Conservation (phyloP, 2,113 vertebrate species). For the Eleginops maclovinus region DNA sequence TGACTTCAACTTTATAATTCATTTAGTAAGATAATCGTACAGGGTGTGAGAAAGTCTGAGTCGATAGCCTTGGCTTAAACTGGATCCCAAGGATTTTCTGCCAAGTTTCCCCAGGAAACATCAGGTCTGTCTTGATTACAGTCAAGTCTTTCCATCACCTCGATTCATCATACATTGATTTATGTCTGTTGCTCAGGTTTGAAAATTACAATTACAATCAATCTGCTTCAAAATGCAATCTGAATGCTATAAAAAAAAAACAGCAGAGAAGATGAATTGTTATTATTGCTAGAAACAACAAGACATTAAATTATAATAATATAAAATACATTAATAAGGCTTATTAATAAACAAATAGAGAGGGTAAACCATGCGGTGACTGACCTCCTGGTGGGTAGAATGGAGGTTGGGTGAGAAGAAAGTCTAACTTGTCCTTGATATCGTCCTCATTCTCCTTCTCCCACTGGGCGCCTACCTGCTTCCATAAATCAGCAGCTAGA, state of each 20-base stretch:
- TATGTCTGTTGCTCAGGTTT: no score
- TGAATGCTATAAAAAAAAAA: no score
- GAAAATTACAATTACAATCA: no score
- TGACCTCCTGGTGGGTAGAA: conserved; percentile 90
- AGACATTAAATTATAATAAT: no score
- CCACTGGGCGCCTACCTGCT: conserved; percentile 91
- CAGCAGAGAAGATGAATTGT: no score
- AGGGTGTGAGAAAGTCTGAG: conserved; percentile 27
- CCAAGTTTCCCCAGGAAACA: conserved; percentile 18
- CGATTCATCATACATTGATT: no score
- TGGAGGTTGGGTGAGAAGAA: conserved; percentile 80
- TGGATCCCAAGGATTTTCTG: conserved; percentile 21
- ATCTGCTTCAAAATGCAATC: not conserved
- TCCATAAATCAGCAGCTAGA: conserved; percentile 89
- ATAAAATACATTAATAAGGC: not conserved
- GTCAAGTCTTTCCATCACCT: not conserved
- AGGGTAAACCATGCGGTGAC: conserved; percentile 41
- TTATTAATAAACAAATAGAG: not conserved
- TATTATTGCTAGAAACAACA: no score
- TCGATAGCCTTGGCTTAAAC: conserved; percentile 3
- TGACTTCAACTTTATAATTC: conserved; percentile 20
- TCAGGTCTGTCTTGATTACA: conserved; percentile 7
- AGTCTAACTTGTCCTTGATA: conserved; percentile 97
- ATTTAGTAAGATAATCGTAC: conserved; percentile 16
- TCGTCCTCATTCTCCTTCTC: conserved; percentile 95